These are phyloP conservation scores for Aradophagus sp. DNA, from an alignment of 1,140 invertebrate genomes.

Conservation along the genomic window DNA sequence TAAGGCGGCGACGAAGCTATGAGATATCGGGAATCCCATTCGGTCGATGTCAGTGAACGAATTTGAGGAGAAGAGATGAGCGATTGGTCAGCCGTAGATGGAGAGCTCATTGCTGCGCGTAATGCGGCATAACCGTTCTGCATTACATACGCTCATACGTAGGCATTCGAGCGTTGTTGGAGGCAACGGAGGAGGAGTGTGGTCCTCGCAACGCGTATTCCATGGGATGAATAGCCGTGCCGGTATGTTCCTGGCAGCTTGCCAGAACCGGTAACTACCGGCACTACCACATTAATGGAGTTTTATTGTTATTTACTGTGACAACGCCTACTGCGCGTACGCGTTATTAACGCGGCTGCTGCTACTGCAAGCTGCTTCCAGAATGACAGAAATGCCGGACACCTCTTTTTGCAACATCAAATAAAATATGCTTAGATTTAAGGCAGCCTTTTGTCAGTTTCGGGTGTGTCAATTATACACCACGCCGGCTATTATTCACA, in stretches of 20 bases:
- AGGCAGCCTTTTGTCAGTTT: constrained; percentile 26
- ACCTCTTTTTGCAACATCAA: constrained; percentile 44
- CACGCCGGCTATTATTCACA: too few species aligned
- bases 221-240: constrained; percentile 65
- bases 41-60: too few species aligned
- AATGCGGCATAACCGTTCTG: constrained; percentile 67
- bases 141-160: constrained; percentile 64
- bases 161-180: constrained; percentile 61
- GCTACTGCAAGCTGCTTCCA: constrained; percentile 54
- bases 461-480: too few species aligned
- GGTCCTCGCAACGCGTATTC: constrained; percentile 56
- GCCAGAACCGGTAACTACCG: constrained; percentile 69
- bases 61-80: constrained; percentile 39
- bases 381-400: constrained; percentile 55
- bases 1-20: too few species aligned
- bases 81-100: constrained; percentile 53
- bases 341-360: constrained; percentile 63
- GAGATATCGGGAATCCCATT: too few species aligned
- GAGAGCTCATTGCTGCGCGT: constrained; percentile 57
- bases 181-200: constrained; percentile 46
- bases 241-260: constrained; percentile 68
- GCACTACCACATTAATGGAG: constrained; percentile 73
- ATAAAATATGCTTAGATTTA: constrained; percentile 49
- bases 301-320: constrained; percentile 76
- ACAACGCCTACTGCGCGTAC: constrained; percentile 59